A percentile compares a stretch with the other conserved stretches of the same genome.
phyloP scores from a whole-genome alignment of 2,113 vertebrate species.

The Muscicapa adusta region DNA sequence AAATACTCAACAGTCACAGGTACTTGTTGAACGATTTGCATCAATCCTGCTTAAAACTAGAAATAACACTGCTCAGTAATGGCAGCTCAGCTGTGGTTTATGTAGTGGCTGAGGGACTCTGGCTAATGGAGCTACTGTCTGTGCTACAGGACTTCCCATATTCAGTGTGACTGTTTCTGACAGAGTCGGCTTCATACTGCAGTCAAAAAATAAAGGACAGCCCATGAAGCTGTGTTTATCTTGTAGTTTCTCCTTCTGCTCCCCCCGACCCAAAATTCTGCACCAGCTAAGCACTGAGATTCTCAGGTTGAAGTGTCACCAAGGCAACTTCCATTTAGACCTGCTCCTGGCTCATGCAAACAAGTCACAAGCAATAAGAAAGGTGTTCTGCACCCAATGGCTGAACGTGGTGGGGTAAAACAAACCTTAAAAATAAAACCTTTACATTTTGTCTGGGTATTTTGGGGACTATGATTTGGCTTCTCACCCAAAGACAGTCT shows the following conservation, averaged over 20 bases:
- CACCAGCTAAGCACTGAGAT: not conserved
- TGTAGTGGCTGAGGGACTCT: not conserved
- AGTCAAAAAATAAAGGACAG: not conserved
- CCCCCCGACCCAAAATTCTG: not conserved
- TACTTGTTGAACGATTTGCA: not conserved
- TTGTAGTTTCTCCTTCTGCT: not conserved
- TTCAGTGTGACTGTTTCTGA: not conserved
- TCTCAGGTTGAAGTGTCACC: not conserved
- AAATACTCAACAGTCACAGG: accelerated
- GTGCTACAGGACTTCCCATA: not conserved
- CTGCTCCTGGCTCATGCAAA: not conserved
- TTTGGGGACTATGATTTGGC: not conserved
- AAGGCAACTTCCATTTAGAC: not conserved
- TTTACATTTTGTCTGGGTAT: not conserved
- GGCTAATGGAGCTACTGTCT: not conserved
- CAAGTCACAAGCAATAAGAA: not conserved
- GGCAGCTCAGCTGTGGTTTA: not conserved
- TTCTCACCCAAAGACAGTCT: not conserved
- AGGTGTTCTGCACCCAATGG: not conserved
- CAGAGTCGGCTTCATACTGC: not conserved
- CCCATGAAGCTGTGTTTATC: not conserved
- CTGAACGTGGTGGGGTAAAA: not conserved
- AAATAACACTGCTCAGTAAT: not conserved
- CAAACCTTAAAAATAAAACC: not conserved
- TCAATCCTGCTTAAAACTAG: not conserved